phyloP scores from a whole-genome alignment of 1,140 invertebrate species.

The Luehdorfia chinensis region DNA sequence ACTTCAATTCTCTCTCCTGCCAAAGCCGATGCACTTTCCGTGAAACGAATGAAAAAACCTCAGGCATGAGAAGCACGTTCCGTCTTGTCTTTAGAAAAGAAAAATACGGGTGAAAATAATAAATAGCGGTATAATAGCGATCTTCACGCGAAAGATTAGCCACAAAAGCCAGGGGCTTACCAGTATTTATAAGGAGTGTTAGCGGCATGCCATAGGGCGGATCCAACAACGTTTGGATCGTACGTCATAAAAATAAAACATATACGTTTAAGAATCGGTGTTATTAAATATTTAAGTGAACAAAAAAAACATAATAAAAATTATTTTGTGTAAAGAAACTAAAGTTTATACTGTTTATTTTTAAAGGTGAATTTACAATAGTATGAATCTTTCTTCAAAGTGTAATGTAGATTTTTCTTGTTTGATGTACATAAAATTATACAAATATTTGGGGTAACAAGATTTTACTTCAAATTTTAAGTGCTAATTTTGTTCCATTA shows the following conservation, averaged over 20 bases:
- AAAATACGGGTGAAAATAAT: conserved; percentile 69
- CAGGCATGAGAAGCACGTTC: conserved; percentile 56
- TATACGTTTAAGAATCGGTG: neutral
- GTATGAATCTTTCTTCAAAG: too few relatives aligned
- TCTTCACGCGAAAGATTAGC: conserved; percentile 75
- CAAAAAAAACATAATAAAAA: too few relatives aligned
- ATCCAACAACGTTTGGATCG: conserved; percentile 37
- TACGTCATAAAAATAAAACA: conserved; percentile 31
- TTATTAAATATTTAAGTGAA: neutral
- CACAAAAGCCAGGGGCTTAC: conserved; percentile 68
- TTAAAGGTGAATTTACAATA: too few relatives aligned
- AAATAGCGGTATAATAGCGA: conserved; percentile 74
- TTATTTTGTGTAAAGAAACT: too few relatives aligned
- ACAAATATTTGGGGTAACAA: too few relatives aligned
- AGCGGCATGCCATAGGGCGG: conserved; percentile 56
- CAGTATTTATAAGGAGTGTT: conserved; percentile 74
- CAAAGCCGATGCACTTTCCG: conserved; percentile 27
- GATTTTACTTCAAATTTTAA: too few relatives aligned
- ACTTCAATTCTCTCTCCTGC: conserved; percentile 54
- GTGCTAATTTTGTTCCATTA: too few relatives aligned
- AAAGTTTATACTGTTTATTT: too few relatives aligned
- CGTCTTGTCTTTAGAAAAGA: conserved; percentile 63
- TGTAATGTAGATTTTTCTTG: too few relatives aligned
- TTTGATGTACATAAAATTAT: too few relatives aligned
- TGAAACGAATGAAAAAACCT: conserved; percentile 45